Evolutionary conservation across 2,888 invertebrate genomes (phyloP), one percentile per base, ranked within the genome.

Genomic region (Lithosia quadra): DNA sequence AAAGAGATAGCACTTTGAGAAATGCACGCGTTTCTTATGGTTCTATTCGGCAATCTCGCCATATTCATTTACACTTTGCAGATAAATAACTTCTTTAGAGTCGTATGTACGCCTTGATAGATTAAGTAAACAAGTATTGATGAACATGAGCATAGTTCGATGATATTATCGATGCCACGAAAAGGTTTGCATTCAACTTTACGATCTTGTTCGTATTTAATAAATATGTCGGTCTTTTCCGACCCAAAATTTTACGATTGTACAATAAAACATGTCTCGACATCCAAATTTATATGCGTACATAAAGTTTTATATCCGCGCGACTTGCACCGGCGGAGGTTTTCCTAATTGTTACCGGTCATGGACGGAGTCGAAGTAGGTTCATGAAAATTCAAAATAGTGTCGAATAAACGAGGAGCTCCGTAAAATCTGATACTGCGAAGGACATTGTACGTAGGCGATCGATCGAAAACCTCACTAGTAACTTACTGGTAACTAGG

Each of bases 221-320:
- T 95, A 95, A 95, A 94, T 94, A 94, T 93, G 92, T 93, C 92
- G 93, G 93, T 92, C 89, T 92, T 91, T 93, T 89, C 93, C 92
- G 90, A 91, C 91, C 94, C 93, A 89, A 92, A 93, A 94, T 93
- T 95, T 95, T 94, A 95, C 93, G 94, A 92, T 82, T 81, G 86
- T 82, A 91, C 93, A 94, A 93, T 94, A 95, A 95, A 95, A 94
- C 94, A 94, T 94, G 95, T 94, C 94, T 92, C 94, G 94, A 92
- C 93, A 94, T 91, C 91, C 87, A 91, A 95, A 95, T 94, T 94
- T 95, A 94, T 94, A 94, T 90, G 92, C 92, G 92, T 92, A 93
- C 94, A 94, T 95, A 95, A 95, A 95, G 91, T 95, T 95, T 95
- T 94, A 94, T 94, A 92, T 89, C 92, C 89, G 88, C 87, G 91